These are phyloP conservation scores for Muscidifurax raptorellus DNA, from an alignment of 1,140 invertebrate species.

Conservation along the genomic window DNA sequence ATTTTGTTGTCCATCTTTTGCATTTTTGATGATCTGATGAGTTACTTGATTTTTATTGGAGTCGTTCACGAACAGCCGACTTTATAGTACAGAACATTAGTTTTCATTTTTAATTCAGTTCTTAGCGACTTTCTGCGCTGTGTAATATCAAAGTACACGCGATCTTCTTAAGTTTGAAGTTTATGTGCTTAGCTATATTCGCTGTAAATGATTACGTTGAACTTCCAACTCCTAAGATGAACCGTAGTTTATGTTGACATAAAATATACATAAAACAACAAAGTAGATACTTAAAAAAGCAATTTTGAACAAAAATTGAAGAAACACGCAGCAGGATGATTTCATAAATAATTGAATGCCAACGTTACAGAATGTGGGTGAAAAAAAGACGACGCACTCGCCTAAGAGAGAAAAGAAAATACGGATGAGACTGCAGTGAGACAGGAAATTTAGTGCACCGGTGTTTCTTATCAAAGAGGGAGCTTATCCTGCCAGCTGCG, in stretches of 20 bases:
- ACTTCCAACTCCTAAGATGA: not conserved
- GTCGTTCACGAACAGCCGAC: not conserved
- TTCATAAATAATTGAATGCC: not conserved
- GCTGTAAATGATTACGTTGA: not conserved
- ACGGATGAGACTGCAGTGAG: not conserved
- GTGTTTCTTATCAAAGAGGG: constrained; percentile 20
- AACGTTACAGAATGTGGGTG: not conserved
- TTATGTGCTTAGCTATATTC: not conserved
- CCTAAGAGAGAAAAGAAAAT: not conserved
- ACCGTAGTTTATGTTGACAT: not conserved
- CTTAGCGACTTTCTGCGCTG: not conserved
- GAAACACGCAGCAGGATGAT: not conserved
- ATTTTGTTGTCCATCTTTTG: too few species aligned
- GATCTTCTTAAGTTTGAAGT: not conserved
- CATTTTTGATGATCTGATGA: too few species aligned
- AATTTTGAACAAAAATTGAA: not conserved
- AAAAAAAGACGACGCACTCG: not conserved
- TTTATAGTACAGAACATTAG: not conserved
- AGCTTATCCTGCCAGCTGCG: not conserved
- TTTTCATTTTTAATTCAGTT: not conserved
- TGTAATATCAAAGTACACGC: not conserved
- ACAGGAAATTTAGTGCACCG: constrained; percentile 15
- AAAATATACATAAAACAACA: not conserved
- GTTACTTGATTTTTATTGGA: not conserved
- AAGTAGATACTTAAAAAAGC: not conserved